Evolutionary conservation across 23 tunicate species (phyloP).

Genomic region (Clavelina lepadiformis): DNA sequence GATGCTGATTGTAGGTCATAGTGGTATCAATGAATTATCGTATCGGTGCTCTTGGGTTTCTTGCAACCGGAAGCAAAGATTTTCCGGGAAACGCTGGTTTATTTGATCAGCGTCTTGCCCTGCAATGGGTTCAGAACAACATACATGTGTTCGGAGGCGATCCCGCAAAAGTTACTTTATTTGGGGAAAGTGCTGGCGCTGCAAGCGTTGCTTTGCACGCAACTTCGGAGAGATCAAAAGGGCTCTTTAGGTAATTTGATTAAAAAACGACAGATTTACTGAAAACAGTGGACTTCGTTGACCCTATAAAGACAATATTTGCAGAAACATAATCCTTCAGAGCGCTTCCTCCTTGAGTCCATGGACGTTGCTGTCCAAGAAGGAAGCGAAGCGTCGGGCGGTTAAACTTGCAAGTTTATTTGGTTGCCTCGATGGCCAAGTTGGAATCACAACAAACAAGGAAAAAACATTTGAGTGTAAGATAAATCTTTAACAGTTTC

Average conservation of each 20-base stretch:
- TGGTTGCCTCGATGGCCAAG: no score
- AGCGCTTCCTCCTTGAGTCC: slow-evolving; percentile 81
- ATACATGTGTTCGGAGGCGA: slow-evolving; percentile 75
- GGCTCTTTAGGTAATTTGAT: slow-evolving; percentile 58
- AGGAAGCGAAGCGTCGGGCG: slow-evolving; percentile 49
- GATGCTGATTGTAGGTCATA: slow-evolving; percentile 52
- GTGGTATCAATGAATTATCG: slow-evolving; percentile 95
- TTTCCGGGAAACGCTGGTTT: slow-evolving; percentile 81
- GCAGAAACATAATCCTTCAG: slow-evolving; percentile 62
- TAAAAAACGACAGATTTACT: neutral
- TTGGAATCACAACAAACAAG: no score
- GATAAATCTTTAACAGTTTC: no score
- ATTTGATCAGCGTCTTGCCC: slow-evolving; percentile 82
- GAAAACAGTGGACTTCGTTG: no score
- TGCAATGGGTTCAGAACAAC: slow-evolving; percentile 77
- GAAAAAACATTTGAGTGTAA: no score
- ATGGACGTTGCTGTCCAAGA: slow-evolving; percentile 47
- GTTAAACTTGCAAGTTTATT: slow-evolving; percentile 21
- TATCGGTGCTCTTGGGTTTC: slow-evolving; percentile 84
- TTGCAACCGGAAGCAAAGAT: slow-evolving; percentile 32
- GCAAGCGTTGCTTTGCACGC: slow-evolving; percentile 63
- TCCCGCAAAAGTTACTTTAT: slow-evolving; percentile 57
- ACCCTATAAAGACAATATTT: neutral
- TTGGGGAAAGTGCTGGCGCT: slow-evolving; percentile 92
- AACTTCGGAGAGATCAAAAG: slow-evolving; percentile 53